These are phyloP conservation scores for Halictus ligatus DNA, from an alignment of 2,888 invertebrate species.

Conservation along the genomic window DNA sequence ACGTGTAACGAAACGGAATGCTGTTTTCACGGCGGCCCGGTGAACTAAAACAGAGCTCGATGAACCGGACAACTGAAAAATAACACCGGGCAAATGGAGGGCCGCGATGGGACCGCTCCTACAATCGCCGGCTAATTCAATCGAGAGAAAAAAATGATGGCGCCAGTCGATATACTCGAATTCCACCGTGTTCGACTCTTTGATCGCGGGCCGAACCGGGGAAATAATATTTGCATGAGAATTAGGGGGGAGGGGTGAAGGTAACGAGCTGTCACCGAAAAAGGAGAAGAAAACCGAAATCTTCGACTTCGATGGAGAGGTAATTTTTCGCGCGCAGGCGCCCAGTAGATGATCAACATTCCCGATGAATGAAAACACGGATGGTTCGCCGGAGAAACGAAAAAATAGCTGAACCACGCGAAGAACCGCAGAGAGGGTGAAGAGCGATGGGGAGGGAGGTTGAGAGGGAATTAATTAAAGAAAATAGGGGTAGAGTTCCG, in stretches of 20 bases:
- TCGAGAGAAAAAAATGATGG: neutral
- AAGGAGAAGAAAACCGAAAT: neutral
- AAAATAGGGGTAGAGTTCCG: neutral
- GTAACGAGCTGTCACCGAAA: neutral
- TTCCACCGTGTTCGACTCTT: neutral
- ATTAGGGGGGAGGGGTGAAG: neutral
- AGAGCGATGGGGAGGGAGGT: neutral
- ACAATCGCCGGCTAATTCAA: neutral
- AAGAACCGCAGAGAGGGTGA: neutral
- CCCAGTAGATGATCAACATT: constrained; percentile 10
- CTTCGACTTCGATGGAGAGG: neutral
- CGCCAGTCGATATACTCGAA: neutral
- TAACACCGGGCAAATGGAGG: neutral
- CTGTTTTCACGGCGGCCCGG: neutral
- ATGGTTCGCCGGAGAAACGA: neutral
- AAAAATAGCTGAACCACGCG: neutral
- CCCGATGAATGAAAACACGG: constrained; percentile 11
- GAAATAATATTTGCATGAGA: neutral
- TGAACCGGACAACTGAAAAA: constrained; percentile 2
- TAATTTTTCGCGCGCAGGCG: neutral
- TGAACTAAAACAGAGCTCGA: neutral
- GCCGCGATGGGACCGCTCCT: neutral
- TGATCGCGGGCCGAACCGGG: neutral
- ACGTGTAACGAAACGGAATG: constrained; percentile 1
- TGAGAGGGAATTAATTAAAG: constrained; percentile 40